Evolutionary conservation across 2,888 invertebrate species (phyloP), one percentile per base, ranked within the genome.

Genomic region (Diadegma fenestrale): DNA sequence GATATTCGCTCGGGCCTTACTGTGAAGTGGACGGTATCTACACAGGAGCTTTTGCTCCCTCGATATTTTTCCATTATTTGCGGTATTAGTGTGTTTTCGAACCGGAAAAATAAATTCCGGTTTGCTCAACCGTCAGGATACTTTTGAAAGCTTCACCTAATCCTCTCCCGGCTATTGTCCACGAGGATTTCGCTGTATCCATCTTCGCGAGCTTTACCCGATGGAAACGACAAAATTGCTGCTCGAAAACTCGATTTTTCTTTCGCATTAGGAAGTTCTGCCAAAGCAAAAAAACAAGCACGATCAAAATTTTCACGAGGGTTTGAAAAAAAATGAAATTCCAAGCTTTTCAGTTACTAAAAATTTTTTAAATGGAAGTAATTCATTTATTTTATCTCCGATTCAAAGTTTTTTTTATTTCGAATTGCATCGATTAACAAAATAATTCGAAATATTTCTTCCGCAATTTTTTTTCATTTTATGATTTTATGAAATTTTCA

Each of bases 141-240:
- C 19, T 76, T 43, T 63, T 54, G 61, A 68, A 75, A 71, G 79
- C 68, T 69, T 75, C 64, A n/a, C 41, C 80, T 84, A 80, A 84
- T 76, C 80, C 80, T 41, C 71, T 76, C 64, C 66, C 45, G 26
- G 45, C 64, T 54, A 71, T 84, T 76, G 48, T 64, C 54, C 58
- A 22, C 58, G 76, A 80, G 76, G 75, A 71, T 84, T 76, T 43
- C 19, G 10, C 30, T 41, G 51, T 43, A 84, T 69, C 68, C 48
- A 76, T 80, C 71, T 54, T 84, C 26, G 17, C 37, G 69, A 43
- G 75, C 63, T 80, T 76, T 51, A 19, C 17, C 37, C 64, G 26
- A 41, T 26, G n/a, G 37, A 43, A 75, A 72, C 19, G 33, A 64
- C 64, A 58, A 76, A 76, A 45, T 63, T 51, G 61, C 41, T 45